Conservation (phyloP, 2,888 invertebrate species). For the Colletes collaris region DNA sequence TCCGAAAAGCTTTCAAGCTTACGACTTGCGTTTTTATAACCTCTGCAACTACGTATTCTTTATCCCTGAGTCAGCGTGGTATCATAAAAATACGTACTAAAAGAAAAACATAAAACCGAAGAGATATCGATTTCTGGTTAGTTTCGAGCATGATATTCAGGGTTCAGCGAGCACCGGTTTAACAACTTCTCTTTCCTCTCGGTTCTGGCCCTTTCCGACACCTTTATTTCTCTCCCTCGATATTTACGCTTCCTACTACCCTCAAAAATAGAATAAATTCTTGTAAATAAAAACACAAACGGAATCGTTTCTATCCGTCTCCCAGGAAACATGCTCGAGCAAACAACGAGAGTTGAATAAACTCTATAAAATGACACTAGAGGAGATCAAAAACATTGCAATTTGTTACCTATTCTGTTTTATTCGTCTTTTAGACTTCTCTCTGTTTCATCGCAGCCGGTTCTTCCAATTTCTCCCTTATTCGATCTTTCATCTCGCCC, state of each 20-base stretch:
- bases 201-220: background rate
- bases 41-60: constrained; percentile 13
- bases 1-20: background rate
- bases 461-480: background rate
- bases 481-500: background rate
- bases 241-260: too few relatives aligned
- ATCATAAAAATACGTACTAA: constrained; percentile 22
- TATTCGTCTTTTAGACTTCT: too few relatives aligned
- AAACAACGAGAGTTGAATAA: too few relatives aligned
- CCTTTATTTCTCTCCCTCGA: background rate
- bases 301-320: too few relatives aligned
- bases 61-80: constrained; percentile 23
- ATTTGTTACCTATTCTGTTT: too few relatives aligned
- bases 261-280: too few relatives aligned
- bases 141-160: constrained; percentile 37
- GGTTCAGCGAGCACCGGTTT: background rate
- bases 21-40: background rate
- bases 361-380: too few relatives aligned
- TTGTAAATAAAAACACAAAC: too few relatives aligned
- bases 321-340: too few relatives aligned
- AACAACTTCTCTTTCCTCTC: background rate
- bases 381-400: too few relatives aligned
- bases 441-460: too few relatives aligned
- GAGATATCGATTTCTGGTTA: constrained; percentile 63
- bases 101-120: constrained; percentile 32